Evolutionary conservation across 2,797 vertebrate genomes (phyloP).

Genomic region (Platalea minor): DNA sequence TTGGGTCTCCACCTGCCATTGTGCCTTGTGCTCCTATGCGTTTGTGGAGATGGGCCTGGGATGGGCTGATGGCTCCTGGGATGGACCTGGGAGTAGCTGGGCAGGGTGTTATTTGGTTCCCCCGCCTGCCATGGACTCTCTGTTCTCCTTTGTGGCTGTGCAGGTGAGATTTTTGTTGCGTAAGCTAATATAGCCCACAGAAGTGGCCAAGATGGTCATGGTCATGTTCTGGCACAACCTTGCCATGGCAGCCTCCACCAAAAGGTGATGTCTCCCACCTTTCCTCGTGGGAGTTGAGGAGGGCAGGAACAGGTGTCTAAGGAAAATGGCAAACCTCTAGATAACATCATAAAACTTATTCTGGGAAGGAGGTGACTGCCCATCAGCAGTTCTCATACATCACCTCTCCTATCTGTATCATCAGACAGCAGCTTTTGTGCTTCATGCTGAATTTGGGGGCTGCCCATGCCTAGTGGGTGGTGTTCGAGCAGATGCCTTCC

Average conservation of each 20-base stretch:
- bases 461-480: not conserved
- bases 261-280: not conserved
- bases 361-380: not conserved
- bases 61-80: not conserved
- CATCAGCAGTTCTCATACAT: not conserved
- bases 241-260: not conserved
- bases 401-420: not conserved
- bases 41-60: not conserved
- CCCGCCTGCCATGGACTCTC: not conserved
- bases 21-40: not conserved
- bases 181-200: not conserved
- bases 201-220: not conserved
- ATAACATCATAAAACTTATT: not conserved
- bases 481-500: not conserved
- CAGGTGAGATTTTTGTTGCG: not conserved
- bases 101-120: not conserved
- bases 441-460: not conserved
- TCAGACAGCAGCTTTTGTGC: not conserved
- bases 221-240: not conserved
- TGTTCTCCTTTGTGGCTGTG: not conserved
- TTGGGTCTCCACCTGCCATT: not conserved
- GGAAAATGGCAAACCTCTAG: not conserved
- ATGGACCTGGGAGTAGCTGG: not conserved
- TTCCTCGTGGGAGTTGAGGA: not conserved
- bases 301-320: not conserved